Evolutionary conservation across 1,140 invertebrate genomes (phyloP).

Genomic region (Camponotus floridanus): DNA sequence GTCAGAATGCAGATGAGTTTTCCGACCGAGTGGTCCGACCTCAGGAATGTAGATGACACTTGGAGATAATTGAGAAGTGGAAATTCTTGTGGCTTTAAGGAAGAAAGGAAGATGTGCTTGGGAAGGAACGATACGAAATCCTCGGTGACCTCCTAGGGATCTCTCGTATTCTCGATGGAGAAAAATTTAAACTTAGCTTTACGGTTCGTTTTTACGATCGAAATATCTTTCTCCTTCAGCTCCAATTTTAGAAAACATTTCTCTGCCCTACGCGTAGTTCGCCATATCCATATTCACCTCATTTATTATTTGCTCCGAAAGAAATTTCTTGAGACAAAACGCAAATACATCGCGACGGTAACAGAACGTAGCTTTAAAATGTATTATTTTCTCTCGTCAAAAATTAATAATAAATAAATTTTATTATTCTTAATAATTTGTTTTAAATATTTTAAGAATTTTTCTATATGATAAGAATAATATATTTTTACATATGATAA

Average conservation of each 20-base stretch:
- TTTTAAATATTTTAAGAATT: too few relatives aligned
- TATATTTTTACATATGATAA: too few relatives aligned
- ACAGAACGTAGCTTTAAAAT: neutral
- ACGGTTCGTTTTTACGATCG: neutral
- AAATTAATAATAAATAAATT: neutral
- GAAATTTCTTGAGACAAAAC: neutral
- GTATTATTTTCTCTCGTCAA: neutral
- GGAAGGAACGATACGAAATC: too few relatives aligned
- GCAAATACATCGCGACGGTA: neutral
- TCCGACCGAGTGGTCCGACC: neutral
- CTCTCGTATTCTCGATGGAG: neutral
- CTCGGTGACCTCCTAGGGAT: neutral
- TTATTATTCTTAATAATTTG: neutral
- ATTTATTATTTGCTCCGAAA: neutral
- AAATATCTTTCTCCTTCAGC: neutral
- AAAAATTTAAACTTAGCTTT: neutral
- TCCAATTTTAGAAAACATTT: conserved; percentile 10
- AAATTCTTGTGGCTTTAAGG: conserved; percentile 43
- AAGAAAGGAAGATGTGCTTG: neutral
- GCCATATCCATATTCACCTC: neutral
- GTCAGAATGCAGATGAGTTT: conserved; percentile 38
- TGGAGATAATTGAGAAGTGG: conserved; percentile 49
- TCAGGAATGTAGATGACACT: conserved; percentile 50
- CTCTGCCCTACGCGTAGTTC: neutral
- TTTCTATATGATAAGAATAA: neutral